These are phyloP conservation scores for Vulpes vulpes DNA, from an alignment of 2,113 vertebrate species.

Conservation along the genomic window DNA sequence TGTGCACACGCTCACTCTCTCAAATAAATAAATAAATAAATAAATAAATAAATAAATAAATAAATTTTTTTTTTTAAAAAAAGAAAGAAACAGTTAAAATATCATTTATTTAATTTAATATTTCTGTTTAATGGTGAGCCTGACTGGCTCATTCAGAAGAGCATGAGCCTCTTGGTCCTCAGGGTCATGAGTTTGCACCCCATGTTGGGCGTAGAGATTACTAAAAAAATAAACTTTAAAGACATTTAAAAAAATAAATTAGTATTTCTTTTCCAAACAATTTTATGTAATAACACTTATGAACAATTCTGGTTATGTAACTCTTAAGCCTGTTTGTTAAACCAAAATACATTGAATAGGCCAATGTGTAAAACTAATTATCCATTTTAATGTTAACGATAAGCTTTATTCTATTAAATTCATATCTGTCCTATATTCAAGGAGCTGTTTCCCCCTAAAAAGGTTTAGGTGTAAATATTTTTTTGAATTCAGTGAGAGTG, in stretches of 20 bases:
- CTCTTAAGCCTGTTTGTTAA: neutral
- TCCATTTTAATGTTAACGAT: neutral
- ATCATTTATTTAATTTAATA: neutral
- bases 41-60: neutral
- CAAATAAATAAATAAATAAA: neutral
- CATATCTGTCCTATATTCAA: neutral
- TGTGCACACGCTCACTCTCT: neutral
- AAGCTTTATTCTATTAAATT: slow-evolving; percentile 18
- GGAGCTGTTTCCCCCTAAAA: neutral
- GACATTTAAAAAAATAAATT: neutral
- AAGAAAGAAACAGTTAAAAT: neutral
- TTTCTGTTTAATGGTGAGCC: neutral
- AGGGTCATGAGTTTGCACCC: neutral
- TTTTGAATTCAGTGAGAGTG: neutral
- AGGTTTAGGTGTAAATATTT: neutral
- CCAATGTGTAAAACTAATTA: neutral
- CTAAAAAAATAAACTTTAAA: neutral
- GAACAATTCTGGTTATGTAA: neutral
- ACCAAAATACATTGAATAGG: neutral
- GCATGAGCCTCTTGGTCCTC: neutral
- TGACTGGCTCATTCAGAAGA: neutral
- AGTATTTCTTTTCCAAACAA: neutral
- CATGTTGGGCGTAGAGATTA: neutral
- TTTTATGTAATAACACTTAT: neutral
- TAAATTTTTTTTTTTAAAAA: neutral